A percentile compares a stretch with the other conserved stretches of the same genome.
These are phyloP conservation scores for Pomatorhinus ruficollis DNA, from an alignment of 2,113 vertebrate genomes.

Conservation along the genomic window DNA sequence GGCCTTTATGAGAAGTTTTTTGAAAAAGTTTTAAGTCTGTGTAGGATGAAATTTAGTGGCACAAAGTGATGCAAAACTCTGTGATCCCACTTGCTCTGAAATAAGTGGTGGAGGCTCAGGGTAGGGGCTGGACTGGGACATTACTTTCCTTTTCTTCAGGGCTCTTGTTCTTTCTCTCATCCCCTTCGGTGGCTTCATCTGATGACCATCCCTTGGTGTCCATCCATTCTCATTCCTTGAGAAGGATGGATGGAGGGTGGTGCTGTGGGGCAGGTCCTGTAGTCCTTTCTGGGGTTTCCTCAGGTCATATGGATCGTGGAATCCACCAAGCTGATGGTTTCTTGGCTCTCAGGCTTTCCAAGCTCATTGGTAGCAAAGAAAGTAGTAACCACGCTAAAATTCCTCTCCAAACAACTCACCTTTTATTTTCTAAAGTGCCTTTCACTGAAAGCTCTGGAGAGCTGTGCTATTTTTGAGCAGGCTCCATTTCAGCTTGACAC, in stretches of 20 bases:
- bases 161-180: background rate
- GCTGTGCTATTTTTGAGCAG: slow-evolving; percentile 88
- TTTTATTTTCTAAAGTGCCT: slow-evolving; percentile 56
- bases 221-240: accelerated
- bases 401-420: slow-evolving; percentile 30
- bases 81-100: background rate
- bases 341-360: background rate
- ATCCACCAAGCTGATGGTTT: background rate
- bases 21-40: background rate
- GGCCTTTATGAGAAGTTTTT: background rate
- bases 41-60: background rate
- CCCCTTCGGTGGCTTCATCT: background rate
- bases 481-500: slow-evolving; percentile 86
- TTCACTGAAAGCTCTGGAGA: slow-evolving; percentile 69
- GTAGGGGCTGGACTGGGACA: background rate
- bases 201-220: background rate
- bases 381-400: background rate
- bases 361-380: background rate
- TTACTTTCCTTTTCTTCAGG: background rate
- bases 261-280: background rate
- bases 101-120: background rate
- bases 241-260: background rate
- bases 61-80: background rate
- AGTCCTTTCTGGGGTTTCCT: background rate
- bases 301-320: background rate